Base-by-base conservation (phyloP, 2,113 vertebrate species). In the Amphiprion percula region DNA sequence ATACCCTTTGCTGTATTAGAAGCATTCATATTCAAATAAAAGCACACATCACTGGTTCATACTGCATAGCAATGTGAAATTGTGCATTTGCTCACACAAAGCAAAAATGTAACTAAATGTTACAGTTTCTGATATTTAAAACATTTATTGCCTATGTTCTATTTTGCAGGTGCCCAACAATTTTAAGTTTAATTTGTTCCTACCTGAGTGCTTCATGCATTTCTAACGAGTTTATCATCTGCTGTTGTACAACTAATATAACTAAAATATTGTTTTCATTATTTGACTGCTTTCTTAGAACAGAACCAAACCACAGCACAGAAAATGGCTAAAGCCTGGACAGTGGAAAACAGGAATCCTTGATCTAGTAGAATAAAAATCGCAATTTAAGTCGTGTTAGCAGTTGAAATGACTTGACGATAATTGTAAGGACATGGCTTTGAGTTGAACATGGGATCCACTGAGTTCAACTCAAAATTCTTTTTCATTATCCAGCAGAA, bases 11-110 rank as follows among this genome's bases (percentile, higher is more conserved):
- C 92, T 91, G 82, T 91, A 85, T 91, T 80, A 88, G 82, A 86
- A 41, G 79, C 84, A 91, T 93, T 93, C 91, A 93, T 91, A 92
- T 93, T 93, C 80, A 93, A 93, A 95, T 93, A 82, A 82, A 82
- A 84, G 75, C 67, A 81, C 83, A 75, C 85, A 70, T 68, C 56
- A 80, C 56, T 73, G 58, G 58, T 82, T 77, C 74, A 28, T 78
- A 56, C 67, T 75, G 80, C 82, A 83, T 63, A 71, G 69, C 61
- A 63, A 66, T 78, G 77, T 78, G 46, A 79, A 84, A 58, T 83
- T 79, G 61, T 84, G 72, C 77, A 81, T 84, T 62, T 77, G 62
- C 67, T 26, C 26, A 1, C 26, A 26, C 26, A 26, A 26, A 26
- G 26, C 26, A 26, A 3, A 26, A 26, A 26, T 67, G 4, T 0